Base-by-base conservation (phyloP, 1,140 invertebrate genomes). In the Schlechtendalia chinensis region DNA sequence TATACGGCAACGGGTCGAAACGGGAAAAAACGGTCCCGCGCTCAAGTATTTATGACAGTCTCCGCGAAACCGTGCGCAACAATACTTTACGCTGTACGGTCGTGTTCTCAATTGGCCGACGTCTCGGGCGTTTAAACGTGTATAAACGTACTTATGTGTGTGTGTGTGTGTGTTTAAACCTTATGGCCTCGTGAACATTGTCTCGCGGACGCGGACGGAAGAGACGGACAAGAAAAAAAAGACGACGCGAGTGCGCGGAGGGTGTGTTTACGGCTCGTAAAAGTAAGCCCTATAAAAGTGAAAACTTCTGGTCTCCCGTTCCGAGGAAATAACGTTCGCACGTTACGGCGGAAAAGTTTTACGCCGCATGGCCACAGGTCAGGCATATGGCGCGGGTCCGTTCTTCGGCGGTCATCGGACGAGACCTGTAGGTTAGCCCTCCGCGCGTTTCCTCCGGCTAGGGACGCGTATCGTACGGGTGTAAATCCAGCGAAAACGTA, bases 281-380 rank as follows among this genome's bases (percentile, higher is more conserved):
- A 79, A 79, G 58, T 79, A 79, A 79, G 75, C 75, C 50, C 58
- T 47, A 79, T 77, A 63, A 79, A 79, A 79, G 58, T 79, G 58
- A 63, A 79, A 79, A 79, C 75, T 14, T 79, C 58, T 79, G 29
- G 58, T 50, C 58, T 45, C 12, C 65, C 65, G n/a, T 39, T n/a
- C 47, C 47, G 39, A 16, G 65, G 5, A 69, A 47, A 69, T 67
- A 67, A n/a, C 39, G n/a, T 69, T 39, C 24, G 45, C 22, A 24
- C 27, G 65, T 69, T 50, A 50, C n/a, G 67, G 14, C 45, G 67
- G 67, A 69, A 69, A 69, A 69, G 67, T 69, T 69, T 27, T 50
- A 67, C 19, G 29, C 29, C n/a, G n/a, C n/a, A n/a, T n/a, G n/a
- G n/a, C n/a, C n/a, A n/a, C n/a, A n/a, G n/a, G n/a, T n/a, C n/a